These are phyloP conservation scores for Platyura marginata DNA, from an alignment of 1,140 invertebrate species.

Conservation along the genomic window DNA sequence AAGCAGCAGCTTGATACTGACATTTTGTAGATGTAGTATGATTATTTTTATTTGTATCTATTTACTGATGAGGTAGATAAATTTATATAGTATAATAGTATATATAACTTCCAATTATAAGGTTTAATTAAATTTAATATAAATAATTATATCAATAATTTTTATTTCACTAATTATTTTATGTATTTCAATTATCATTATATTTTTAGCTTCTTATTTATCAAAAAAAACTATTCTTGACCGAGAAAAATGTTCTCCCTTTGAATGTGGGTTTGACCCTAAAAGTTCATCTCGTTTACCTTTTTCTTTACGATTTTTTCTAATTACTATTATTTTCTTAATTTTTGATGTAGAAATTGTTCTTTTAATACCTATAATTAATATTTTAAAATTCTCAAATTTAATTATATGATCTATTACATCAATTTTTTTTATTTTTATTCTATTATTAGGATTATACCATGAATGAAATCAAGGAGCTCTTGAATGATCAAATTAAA, in stretches of 20 bases:
- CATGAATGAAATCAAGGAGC: conserved; percentile 42
- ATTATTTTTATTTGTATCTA: conserved; percentile 45
- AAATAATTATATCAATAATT: conserved; percentile 27
- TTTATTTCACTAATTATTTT: conserved; percentile 23
- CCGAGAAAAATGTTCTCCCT: conserved; percentile 35
- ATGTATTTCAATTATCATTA: conserved; percentile 25
- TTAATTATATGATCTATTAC: conserved; percentile 22
- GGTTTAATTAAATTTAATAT: conserved; percentile 29
- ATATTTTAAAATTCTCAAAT: conserved; percentile 21
- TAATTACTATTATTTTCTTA: conserved; percentile 42
- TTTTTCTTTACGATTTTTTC: conserved; percentile 38
- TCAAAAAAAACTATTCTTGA: conserved; percentile 32
- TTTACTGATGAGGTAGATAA: conserved; percentile 19
- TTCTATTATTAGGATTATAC: conserved; percentile 32
- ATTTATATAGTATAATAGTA: conserved; percentile 48
- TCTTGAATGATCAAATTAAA: conserved; percentile 30
- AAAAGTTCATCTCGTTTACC: conserved; percentile 30
- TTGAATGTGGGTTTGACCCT: conserved; percentile 43
- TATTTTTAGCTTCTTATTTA: conserved; percentile 26
- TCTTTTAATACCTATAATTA: conserved; percentile 31
- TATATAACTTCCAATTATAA: conserved; percentile 49
- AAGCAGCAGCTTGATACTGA: conserved; percentile 51
- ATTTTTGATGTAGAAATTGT: conserved; percentile 45
- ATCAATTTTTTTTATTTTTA: conserved; percentile 29
- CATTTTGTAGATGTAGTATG: conserved; percentile 57